Evolutionary conservation across 2,797 vertebrate genomes (phyloP).

Genomic region (Strix occidentalis): DNA sequence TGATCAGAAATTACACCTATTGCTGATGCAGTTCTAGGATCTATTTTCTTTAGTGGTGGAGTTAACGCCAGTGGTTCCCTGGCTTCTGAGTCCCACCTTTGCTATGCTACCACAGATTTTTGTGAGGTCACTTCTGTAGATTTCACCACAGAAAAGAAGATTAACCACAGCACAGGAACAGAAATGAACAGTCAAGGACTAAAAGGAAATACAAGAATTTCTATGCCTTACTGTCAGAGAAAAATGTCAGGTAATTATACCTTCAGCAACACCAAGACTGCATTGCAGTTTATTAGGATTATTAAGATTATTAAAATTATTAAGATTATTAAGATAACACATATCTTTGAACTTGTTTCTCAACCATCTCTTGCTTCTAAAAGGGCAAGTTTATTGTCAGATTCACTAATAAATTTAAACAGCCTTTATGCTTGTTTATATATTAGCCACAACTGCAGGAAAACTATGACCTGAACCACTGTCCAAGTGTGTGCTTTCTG

Average conservation of each 20-base stretch:
- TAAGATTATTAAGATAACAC: constrained; percentile 3
- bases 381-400: not conserved
- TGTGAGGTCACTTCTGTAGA: not conserved
- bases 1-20: not conserved
- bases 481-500: not conserved
- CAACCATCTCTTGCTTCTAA: not conserved
- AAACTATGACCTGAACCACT: not conserved
- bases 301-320: not conserved
- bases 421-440: not conserved
- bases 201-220: not conserved
- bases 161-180: not conserved
- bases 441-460: not conserved
- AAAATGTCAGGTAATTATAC: constrained; percentile 20
- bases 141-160: not conserved
- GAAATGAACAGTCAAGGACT: not conserved
- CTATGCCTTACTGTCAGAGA: not conserved
- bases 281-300: not conserved
- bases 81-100: not conserved
- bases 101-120: not conserved
- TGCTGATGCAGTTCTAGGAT: not conserved
- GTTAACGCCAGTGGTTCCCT: not conserved
- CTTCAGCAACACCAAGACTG: not conserved
- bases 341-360: constrained; percentile 5
- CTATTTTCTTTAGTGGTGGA: not conserved
- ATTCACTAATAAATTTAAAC: not conserved